Evolutionary conservation across 2,113 vertebrate genomes (phyloP).

Genomic region (Glaucidium brasilianum): DNA sequence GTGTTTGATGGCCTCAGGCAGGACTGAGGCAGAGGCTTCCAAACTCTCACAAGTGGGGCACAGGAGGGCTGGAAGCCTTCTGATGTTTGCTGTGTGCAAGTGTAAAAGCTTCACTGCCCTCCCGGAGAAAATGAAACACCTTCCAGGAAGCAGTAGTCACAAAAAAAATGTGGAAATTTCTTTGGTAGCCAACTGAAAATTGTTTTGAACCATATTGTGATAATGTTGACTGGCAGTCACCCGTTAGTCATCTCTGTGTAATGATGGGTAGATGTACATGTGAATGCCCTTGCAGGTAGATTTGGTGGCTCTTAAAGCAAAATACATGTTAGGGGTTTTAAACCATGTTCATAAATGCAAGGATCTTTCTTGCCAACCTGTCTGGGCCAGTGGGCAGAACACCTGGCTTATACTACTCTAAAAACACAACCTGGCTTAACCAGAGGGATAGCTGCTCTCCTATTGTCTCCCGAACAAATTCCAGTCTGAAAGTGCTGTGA

Average conservation of each 20-base stretch:
- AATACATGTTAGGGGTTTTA: not conserved
- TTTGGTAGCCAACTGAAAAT: not conserved
- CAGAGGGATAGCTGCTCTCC: not conserved
- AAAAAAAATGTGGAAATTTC: not conserved
- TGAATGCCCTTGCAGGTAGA: not conserved
- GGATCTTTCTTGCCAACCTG: not conserved
- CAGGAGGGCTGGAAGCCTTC: not conserved
- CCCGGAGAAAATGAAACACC: not conserved
- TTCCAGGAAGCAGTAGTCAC: not conserved
- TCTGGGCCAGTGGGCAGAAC: not conserved
- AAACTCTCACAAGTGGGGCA: rapidly evolving
- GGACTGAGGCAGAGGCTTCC: not conserved
- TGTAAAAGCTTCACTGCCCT: not conserved
- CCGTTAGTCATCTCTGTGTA: not conserved
- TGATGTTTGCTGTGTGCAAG: not conserved
- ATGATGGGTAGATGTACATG: not conserved
- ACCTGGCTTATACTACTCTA: not conserved
- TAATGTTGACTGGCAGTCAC: not conserved
- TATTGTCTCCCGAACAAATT: not conserved
- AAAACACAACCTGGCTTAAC: not conserved
- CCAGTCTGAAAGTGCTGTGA: not conserved
- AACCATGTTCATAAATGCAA: not conserved
- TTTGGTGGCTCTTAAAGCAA: not conserved
- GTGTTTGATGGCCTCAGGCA: rapidly evolving
- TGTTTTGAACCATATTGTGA: not conserved